Base-by-base conservation (phyloP, 2,888 invertebrate genomes). In the Idaea dimidiata region DNA sequence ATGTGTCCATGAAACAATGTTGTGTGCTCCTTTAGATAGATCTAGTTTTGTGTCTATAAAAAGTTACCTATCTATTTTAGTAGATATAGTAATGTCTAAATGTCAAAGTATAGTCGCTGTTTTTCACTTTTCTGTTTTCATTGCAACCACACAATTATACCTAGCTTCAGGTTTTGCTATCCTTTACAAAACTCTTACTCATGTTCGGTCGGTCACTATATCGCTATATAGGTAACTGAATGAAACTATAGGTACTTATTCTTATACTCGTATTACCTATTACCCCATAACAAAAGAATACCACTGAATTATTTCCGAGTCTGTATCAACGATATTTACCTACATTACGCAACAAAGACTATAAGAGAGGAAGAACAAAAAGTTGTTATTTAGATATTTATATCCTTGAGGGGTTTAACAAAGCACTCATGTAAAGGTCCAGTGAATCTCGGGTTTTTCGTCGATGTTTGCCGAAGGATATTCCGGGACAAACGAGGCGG, bases 381-480 rank as follows among this genome's bases (percentile, higher is more conserved):
- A 62, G 62, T 67, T 66, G 16, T 66, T 68, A 69, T 87, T 85
- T 88, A 86, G 87, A 84, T 87, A 84, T 84, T 84, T 77, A 79
- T 84, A 81, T 76, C 80, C 74, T 77, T 75, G 72, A 78, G 80
- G 80, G 79, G 81, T 81, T 85, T 84, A 77, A 83, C 83, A 86
- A 84, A 86, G 87, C 85, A 86, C 87, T 87, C 82, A 82, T 85
- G 86, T 83, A 86, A 87, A 88, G 89, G 89, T 86, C 87, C 86
- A 86, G 87, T 86, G 88, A 88, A 89, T 88, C 86, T 86, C 84
- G 88, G 87, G 84, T 86, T 86, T 86, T 85, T 81, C 82, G 87
- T 78, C 84, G 85, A 84, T 89, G 90, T 91, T 91, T 91, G 87
- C 88, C 83, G 82, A 87, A 84, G 91, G 88, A 88, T 88, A 87